Evolutionary conservation across 2,113 vertebrate genomes (phyloP).

Genomic region (Orcinus orca): DNA sequence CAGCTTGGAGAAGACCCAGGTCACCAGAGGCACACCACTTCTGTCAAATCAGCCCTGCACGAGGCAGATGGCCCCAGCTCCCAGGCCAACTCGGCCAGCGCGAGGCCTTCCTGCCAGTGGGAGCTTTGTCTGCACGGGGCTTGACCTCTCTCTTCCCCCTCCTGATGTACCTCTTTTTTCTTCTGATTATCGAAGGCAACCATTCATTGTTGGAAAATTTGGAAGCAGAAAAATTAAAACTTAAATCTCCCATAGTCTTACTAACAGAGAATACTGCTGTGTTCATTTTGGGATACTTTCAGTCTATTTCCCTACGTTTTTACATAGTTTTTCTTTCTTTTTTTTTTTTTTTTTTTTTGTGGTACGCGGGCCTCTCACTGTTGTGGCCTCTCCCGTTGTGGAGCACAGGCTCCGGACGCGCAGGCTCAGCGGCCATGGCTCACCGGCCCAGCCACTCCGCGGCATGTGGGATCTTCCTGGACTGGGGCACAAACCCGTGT

Average conservation of each 20-base stretch:
- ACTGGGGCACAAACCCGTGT: too few species aligned
- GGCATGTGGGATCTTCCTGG: too few species aligned
- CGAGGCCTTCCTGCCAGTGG: rapidly evolving
- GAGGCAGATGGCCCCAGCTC: not conserved
- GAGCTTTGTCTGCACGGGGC: not conserved
- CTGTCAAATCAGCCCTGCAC: not conserved
- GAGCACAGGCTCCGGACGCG: too few species aligned
- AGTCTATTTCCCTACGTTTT: not conserved
- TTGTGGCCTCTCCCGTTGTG: too few species aligned
- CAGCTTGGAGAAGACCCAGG: not conserved
- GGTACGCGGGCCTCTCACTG: too few species aligned
- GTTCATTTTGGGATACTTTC: not conserved
- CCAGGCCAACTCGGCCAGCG: not conserved
- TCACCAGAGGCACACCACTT: not conserved
- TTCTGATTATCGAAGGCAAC: not conserved
- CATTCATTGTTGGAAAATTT: not conserved
- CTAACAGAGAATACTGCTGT: not conserved
- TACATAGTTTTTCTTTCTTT: too few species aligned
- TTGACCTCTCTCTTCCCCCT: not conserved
- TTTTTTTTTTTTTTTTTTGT: too few species aligned
- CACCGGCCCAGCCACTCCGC: too few species aligned
- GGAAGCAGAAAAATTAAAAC: not conserved
- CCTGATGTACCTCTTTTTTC: not conserved
- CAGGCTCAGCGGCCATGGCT: too few species aligned
- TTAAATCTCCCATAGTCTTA: not conserved